Evolutionary conservation across 2,113 vertebrate genomes (phyloP), one percentile per base, ranked within the genome.

Genomic region (Loxodonta africana): DNA sequence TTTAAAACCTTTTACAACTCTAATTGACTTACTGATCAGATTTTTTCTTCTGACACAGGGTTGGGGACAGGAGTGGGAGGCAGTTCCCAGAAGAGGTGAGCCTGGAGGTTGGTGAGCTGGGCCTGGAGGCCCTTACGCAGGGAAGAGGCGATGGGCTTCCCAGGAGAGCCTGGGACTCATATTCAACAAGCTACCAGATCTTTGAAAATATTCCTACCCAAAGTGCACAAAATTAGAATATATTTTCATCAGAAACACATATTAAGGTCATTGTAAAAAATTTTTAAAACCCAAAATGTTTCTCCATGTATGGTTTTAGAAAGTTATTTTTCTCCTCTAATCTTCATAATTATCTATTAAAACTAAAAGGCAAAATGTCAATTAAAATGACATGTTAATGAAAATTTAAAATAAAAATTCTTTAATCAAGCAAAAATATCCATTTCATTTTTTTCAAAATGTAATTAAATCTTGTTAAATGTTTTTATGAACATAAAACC

Each of bases 211-310:
- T 37, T 73, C 15, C 1, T n/a, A 60, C 82, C 67, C 44, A 26
- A 94, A 83, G 88, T 30, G 3, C 46, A 65, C 9, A 84, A 21
- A 46, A 53, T 73, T 37, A 48, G 30, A 76, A 51, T n/a, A 26
- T 60, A 33, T 77, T 89, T 85, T 91, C n/a, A 71, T 88, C 53
- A 84, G 71, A 71, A 84, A 81, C 41, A 26, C 33, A 88, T 73
- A 94, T 77, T 87, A 41, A 48, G 53, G 51, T 44, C 60, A 76
- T 28, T 11, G 26, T 78, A 23, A 81, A 80, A 3, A 2, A 6
- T 8, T 25, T n/a, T 33, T 8, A 14, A 11, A 84, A 84, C 7
- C 2, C 63, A 26, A 65, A 65, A 48, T 62, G 44, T 7, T 33
- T 91, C 44, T 65, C 73, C 18, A 4, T 63, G 23, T 9, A 26